Percentiles rank a stretch among this genome's conserved stretches.
Conservation (phyloP, 2,797 vertebrate species). For the Prunella strophiata region DNA sequence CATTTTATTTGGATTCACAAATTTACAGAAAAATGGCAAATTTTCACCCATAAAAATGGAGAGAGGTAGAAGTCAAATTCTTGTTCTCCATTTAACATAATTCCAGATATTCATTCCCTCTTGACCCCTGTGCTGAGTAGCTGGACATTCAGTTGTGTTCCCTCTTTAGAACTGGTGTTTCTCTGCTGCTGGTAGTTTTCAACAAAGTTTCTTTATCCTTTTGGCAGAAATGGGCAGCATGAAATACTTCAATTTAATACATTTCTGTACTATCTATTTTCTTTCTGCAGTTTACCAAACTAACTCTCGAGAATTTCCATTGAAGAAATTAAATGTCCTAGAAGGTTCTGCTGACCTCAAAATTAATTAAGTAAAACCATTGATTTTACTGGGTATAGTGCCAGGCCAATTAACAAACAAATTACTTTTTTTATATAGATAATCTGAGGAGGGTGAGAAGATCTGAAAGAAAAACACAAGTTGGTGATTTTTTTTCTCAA, state of each 20-base stretch:
- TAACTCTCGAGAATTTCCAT: slow-evolving; percentile 17
- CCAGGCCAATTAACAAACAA: slow-evolving; percentile 42
- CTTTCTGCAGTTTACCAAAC: slow-evolving; percentile 33
- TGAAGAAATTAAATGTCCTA: slow-evolving; percentile 41
- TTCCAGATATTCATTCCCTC: not conserved
- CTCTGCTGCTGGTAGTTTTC: not conserved
- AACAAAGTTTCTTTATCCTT: not conserved
- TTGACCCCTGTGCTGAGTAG: not conserved
- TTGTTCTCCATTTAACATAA: not conserved
- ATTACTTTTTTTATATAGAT: not conserved
- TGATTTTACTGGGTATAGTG: slow-evolving; percentile 3
- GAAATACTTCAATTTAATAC: not conserved
- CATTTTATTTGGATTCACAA: not conserved
- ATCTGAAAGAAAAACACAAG: not conserved
- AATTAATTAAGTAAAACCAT: slow-evolving; percentile 37
- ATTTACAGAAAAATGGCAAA: not conserved
- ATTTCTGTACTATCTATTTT: not conserved
- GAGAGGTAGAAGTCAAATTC: not conserved
- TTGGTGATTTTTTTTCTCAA: not conserved
- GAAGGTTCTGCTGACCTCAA: slow-evolving; percentile 22
- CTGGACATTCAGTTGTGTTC: not conserved
- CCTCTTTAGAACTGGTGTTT: not conserved
- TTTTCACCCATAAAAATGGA: not conserved
- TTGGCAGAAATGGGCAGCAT: not conserved
- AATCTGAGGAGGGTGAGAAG: not conserved